These are phyloP conservation scores for Drosophila mojavensis DNA, from an alignment of 1,140 invertebrate genomes.

Conservation along the genomic window DNA sequence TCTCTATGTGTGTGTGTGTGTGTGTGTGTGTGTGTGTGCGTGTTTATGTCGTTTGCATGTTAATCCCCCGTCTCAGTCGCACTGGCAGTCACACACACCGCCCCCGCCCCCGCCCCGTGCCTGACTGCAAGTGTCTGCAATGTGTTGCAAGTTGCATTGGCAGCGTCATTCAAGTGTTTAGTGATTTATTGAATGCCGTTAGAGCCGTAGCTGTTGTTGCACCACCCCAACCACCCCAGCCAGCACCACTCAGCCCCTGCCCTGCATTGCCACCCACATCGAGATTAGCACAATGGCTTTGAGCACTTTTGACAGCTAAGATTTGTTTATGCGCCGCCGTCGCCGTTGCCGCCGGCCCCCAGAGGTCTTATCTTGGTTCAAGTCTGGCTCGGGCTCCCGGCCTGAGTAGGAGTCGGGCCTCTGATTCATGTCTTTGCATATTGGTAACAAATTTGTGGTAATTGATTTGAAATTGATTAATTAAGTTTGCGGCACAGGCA, in stretches of 20 bases:
- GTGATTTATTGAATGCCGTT: constrained; percentile 83
- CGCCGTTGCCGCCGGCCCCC: constrained; percentile 18
- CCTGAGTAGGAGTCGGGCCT: neutral
- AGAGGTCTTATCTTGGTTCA: constrained; percentile 49
- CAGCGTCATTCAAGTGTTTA: constrained; percentile 83
- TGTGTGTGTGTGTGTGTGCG: constrained; percentile 19
- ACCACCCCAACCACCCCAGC: neutral
- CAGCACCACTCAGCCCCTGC: neutral
- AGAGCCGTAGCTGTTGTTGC: constrained; percentile 43
- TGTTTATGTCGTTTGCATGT: constrained; percentile 46
- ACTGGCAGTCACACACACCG: constrained; percentile 4
- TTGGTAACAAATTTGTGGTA: constrained; percentile 82
- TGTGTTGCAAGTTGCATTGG: constrained; percentile 81
- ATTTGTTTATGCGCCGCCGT: constrained; percentile 69
- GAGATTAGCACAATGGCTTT: constrained; percentile 81
- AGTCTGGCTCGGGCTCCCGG: constrained; percentile 3
- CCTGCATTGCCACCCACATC: neutral
- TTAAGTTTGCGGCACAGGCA: constrained; percentile 56
- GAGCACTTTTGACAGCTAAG: constrained; percentile 81
- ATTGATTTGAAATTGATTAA: constrained; percentile 83
- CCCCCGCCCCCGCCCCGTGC: neutral
- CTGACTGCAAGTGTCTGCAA: constrained; percentile 49
- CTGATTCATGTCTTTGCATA: constrained; percentile 81
- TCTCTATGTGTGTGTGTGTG: neutral
- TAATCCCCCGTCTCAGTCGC: constrained; percentile 39